These are phyloP conservation scores for Rhinichthys osculus DNA, from an alignment of 2,797 vertebrate species.

Conservation along the genomic window DNA sequence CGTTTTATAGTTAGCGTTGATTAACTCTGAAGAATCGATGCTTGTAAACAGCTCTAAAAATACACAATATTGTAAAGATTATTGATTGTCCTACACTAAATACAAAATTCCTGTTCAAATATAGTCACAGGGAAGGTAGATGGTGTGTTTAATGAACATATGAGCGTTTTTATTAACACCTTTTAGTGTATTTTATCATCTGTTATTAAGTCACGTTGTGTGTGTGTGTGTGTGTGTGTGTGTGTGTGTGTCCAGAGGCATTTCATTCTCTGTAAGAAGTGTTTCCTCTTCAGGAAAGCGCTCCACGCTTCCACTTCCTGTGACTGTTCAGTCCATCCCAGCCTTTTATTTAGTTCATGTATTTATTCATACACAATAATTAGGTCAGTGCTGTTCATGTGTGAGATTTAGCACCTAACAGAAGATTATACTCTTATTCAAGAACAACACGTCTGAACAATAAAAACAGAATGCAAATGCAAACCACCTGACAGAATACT, in stretches of 20 bases:
- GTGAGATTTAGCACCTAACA: slow-evolving; percentile 15
- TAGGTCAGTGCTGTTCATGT: neutral
- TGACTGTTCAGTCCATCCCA: slow-evolving; percentile 50
- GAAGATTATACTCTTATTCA: neutral
- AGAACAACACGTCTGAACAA: neutral
- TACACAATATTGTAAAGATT: neutral
- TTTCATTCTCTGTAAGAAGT: slow-evolving; percentile 49
- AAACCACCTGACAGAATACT: neutral
- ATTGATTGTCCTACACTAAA: neutral
- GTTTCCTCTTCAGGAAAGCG: slow-evolving; percentile 55
- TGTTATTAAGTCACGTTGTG: neutral
- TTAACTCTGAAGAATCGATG: neutral
- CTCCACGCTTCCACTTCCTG: slow-evolving; percentile 53
- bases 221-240: slow-evolving; percentile 29
- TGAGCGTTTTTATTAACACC: neutral
- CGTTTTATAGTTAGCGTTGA: neutral
- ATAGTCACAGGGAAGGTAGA: neutral
- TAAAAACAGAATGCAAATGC: neutral
- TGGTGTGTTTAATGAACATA: neutral
- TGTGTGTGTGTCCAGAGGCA: slow-evolving; percentile 23
- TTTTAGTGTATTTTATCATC: neutral
- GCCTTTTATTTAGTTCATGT: slow-evolving; percentile 30
- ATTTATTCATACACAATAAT: slow-evolving; percentile 10
- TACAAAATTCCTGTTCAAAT: neutral
- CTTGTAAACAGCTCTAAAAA: slow-evolving; percentile 4